Evolutionary conservation across 2,888 invertebrate genomes (phyloP), one percentile per base, ranked within the genome.

Genomic region (Orchestes rusci): DNA sequence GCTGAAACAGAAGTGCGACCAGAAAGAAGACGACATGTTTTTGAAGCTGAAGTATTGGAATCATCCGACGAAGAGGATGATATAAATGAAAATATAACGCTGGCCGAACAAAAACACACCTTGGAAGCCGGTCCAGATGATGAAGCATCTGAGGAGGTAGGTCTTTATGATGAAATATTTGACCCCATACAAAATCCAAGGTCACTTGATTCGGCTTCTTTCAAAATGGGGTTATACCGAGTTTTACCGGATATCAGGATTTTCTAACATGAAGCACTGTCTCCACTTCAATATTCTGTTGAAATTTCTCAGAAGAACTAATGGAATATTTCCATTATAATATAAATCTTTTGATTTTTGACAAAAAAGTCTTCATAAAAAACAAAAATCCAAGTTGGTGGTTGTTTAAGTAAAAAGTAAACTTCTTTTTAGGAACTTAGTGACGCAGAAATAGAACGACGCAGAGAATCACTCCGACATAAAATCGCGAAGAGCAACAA

Each of bases 91-190:
- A 70, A 71, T 51, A 69, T 45, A 8, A 41, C 44, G 18, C 29
- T 46, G 32, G 16, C 47, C 58, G 68, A 68, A 53, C 63, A 65
- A 7, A 69, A 67, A 53, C 70, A 70, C 48, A 70, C 62, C 16
- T 56, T 70, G 27, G 69, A 70, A 56, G 67, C 69, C 8, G 67
- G 60, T 4, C 67, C 68, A 36, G 67, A 66, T 54, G 78, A 69
- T 54, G 77, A 75, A 30, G 85, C 84, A 58, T 84, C 85, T 48
- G 90, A 91, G 61, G 87, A 85, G 42, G 47, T 45, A 36, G 27
- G 3, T 2, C n/a, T n/a, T n/a, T n/a, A n/a, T n/a, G n/a, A n/a
- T n/a, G n/a, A n/a, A n/a, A n/a, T n/a, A n/a, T n/a, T n/a, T n/a
- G n/a, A n/a, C n/a, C n/a, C n/a, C n/a, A n/a, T n/a, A n/a, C n/a